Evolutionary conservation across 2,888 invertebrate genomes (phyloP).

Genomic region (Heliconius ismenius): DNA sequence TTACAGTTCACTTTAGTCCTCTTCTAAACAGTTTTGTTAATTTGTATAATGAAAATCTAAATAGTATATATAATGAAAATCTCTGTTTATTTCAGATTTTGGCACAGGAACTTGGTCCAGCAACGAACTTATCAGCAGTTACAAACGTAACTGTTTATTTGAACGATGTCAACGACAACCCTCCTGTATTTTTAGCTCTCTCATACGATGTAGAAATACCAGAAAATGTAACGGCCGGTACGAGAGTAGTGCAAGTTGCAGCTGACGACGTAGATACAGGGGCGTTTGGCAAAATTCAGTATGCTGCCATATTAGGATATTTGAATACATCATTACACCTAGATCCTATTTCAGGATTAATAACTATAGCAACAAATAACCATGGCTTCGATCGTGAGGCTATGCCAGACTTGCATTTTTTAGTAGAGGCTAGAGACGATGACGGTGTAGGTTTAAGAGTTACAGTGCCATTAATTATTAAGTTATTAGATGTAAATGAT

Average conservation of each 20-base stretch:
- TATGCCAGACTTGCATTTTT: constrained; percentile 88
- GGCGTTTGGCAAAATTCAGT: constrained; percentile 88
- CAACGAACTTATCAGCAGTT: constrained; percentile 86
- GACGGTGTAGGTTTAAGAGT: constrained; percentile 90
- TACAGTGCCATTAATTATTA: constrained; percentile 87
- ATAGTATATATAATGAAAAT: constrained; percentile 17
- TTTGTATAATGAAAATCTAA: background rate
- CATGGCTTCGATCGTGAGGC: constrained; percentile 92
- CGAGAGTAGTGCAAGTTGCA: constrained; percentile 87
- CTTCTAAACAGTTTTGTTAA: too few species aligned
- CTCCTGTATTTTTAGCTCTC: constrained; percentile 88
- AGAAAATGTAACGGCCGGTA: constrained; percentile 90
- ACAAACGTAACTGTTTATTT: constrained; percentile 91
- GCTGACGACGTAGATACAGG: constrained; percentile 92
- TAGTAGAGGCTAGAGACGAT: constrained; percentile 93
- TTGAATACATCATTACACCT: constrained; percentile 90
- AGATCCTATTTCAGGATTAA: constrained; percentile 89
- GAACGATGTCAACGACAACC: constrained; percentile 93
- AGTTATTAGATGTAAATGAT: constrained; percentile 91
- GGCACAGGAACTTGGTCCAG: constrained; percentile 90
- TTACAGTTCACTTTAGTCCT: too few species aligned
- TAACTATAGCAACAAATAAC: constrained; percentile 89
- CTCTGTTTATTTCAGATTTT: constrained; percentile 80
- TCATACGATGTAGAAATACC: constrained; percentile 88
- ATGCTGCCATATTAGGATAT: constrained; percentile 88